Conservation (phyloP, 2,113 vertebrate genomes). For the Gymnorhina tibicen region DNA sequence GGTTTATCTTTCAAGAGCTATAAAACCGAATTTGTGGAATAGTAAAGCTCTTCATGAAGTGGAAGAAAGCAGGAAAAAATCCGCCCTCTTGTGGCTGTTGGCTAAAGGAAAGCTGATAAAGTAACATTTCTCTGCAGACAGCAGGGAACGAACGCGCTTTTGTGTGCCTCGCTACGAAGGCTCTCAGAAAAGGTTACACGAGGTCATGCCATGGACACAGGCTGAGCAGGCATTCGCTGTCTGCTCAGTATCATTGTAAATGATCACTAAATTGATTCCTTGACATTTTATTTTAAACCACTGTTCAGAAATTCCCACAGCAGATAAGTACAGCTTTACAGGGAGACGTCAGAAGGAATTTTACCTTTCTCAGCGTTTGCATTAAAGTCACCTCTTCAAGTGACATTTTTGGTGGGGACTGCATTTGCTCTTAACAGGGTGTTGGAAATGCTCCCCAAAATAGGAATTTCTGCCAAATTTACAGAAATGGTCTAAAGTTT, state of each 20-base stretch:
- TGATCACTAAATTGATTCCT: background rate
- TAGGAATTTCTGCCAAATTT: slow-evolving; percentile 1
- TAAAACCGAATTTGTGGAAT: background rate
- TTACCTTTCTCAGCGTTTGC: background rate
- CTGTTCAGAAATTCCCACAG: background rate
- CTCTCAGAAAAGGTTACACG: background rate
- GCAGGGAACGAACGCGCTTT: background rate
- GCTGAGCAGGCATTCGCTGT: background rate
- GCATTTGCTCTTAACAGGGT: background rate
- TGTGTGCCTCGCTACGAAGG: background rate
- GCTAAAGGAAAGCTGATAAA: background rate
- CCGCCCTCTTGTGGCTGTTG: slow-evolving; percentile 69
- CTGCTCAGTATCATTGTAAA: background rate
- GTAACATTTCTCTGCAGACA: background rate
- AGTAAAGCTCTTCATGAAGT: background rate
- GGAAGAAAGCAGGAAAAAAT: slow-evolving; percentile 66
- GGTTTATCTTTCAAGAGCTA: background rate
- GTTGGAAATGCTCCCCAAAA: background rate
- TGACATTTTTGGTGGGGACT: background rate
- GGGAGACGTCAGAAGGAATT: background rate
- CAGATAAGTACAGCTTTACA: background rate
- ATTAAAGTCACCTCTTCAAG: background rate
- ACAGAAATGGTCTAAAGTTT: background rate
- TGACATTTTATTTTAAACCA: background rate
- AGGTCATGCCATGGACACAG: background rate